Evolutionary conservation across 2,797 vertebrate genomes (phyloP).

Genomic region (Lateolabrax maculatus): DNA sequence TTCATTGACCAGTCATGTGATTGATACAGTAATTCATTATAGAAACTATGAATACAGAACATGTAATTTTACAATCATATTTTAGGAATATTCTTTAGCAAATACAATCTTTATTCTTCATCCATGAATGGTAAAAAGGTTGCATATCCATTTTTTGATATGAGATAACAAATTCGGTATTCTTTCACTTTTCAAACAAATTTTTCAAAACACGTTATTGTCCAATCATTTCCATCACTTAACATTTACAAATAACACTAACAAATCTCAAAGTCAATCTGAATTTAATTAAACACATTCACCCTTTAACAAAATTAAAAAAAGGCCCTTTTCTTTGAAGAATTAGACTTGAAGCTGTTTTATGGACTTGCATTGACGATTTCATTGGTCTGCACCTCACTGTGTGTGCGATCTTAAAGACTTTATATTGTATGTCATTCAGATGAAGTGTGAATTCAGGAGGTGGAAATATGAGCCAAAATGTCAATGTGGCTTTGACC

Average conservation of each 20-base stretch:
- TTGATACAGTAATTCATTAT: not conserved
- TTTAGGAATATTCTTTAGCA: not conserved
- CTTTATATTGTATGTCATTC: not conserved
- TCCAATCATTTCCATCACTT: not conserved
- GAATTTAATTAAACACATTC: not conserved
- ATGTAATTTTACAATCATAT: too few relatives aligned
- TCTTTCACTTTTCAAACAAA: not conserved
- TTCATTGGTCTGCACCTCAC: too few relatives aligned
- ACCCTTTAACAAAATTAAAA: too few relatives aligned
- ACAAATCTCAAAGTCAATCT: not conserved
- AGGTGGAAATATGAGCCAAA: not conserved
- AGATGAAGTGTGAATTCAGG: not conserved
- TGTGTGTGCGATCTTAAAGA: not conserved
- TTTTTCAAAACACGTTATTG: not conserved
- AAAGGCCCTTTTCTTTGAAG: not conserved
- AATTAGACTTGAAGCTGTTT: not conserved
- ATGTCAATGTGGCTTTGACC: not conserved
- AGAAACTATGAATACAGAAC: too few relatives aligned
- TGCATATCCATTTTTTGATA: not conserved
- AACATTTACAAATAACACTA: slow-evolving; percentile 9
- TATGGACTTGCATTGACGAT: not conserved
- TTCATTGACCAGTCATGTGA: not conserved
- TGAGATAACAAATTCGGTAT: too few relatives aligned
- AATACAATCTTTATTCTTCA: not conserved
- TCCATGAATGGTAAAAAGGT: not conserved